These are phyloP conservation scores for Microcebus tavaratra DNA, from an alignment of 2,113 vertebrate species.

Conservation along the genomic window DNA sequence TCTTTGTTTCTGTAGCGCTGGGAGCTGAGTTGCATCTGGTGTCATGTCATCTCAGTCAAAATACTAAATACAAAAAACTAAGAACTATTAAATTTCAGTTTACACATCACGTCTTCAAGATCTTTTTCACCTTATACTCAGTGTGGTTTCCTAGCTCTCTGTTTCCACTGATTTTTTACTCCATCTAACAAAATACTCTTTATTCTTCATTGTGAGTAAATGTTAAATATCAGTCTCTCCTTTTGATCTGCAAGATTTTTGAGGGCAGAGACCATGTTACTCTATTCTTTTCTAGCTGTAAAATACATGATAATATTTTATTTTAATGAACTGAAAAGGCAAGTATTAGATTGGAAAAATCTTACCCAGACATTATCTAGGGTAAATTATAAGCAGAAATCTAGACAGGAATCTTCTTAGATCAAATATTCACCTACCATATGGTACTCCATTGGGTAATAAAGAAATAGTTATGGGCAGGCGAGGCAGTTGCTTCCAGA, in stretches of 20 bases:
- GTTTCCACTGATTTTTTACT: not conserved
- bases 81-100: not conserved
- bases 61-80: not conserved
- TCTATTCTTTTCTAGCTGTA: not conserved
- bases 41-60: not conserved
- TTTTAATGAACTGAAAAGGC: not conserved
- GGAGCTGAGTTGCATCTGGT: not conserved
- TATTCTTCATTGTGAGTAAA: not conserved
- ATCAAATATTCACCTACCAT: not conserved
- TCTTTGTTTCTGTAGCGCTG: not conserved
- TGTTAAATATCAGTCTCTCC: not conserved
- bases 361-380: not conserved
- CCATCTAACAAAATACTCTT: not conserved
- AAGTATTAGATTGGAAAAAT: not conserved
- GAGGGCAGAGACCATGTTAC: not conserved
- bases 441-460: not conserved
- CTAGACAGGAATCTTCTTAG: not conserved
- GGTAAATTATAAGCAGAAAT: not conserved
- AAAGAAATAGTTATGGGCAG: not conserved
- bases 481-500: slow-evolving; percentile 55
- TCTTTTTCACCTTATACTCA: not conserved
- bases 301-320: not conserved
- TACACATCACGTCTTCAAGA: not conserved
- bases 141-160: not conserved
- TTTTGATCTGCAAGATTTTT: not conserved